Conservation (phyloP, 2,888 invertebrate species). For the Oxyscelio sp. region DNA sequence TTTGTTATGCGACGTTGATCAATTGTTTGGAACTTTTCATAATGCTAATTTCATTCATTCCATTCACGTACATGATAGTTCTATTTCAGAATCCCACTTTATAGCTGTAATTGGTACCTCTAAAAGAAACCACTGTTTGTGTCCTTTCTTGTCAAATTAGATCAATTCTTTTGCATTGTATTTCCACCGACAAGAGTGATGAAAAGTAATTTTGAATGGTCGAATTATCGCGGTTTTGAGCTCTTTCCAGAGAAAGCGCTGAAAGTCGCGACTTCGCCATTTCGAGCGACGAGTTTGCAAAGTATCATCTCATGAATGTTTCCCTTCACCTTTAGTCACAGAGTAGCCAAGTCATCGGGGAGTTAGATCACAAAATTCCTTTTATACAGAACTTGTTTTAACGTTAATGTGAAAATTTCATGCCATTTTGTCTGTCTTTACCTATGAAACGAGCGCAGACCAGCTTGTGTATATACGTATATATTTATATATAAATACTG, state of each 20-base stretch:
- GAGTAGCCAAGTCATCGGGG: slow-evolving; percentile 25
- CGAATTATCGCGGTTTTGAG: slow-evolving; percentile 3
- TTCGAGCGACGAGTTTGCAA: not conserved
- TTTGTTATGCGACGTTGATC: slow-evolving; percentile 55
- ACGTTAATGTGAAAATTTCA: slow-evolving; percentile 53
- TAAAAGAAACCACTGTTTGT: not conserved
- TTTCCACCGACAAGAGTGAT: slow-evolving; percentile 7
- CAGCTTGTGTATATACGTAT: slow-evolving; percentile 27
- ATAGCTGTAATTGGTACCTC: slow-evolving; percentile 11
- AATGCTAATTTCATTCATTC: slow-evolving; percentile 63
- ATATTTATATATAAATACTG: not conserved
- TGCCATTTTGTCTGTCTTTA: slow-evolving; percentile 63
- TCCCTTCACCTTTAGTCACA: slow-evolving; percentile 38
- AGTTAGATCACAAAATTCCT: slow-evolving; percentile 18
- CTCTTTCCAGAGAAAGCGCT: not conserved
- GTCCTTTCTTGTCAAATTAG: slow-evolving; percentile 1
- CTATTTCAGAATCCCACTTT: slow-evolving; percentile 33
- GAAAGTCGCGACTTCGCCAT: not conserved
- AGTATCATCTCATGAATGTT: slow-evolving; percentile 45
- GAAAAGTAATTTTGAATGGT: not conserved
- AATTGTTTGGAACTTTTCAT: slow-evolving; percentile 58
- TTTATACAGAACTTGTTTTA: slow-evolving; percentile 4
- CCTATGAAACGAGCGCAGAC: slow-evolving; percentile 9
- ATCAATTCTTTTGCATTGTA: slow-evolving; percentile 38
- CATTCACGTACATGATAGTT: slow-evolving; percentile 57